Base-by-base conservation (phyloP, 2,797 vertebrate genomes). In the Cossypha dichroa region DNA sequence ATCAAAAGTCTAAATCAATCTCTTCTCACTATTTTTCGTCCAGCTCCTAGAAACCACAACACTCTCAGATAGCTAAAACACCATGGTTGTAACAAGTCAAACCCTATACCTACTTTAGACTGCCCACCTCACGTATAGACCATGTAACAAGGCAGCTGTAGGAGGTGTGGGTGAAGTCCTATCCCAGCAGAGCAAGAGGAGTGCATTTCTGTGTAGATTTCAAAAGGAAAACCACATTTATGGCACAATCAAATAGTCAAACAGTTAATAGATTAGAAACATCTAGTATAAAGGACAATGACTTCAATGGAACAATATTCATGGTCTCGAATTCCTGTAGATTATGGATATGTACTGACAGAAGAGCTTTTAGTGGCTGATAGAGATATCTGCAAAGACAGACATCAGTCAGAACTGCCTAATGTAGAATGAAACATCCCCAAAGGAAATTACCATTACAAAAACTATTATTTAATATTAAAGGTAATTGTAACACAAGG, bases 391-490 rank as follows among this genome's bases (percentile, higher is more conserved):
- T 91, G 80, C 60, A 82, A 89, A 94, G 92, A 72, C 78, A 96
- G 87, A 77, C 84, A 80, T 94, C 92, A 97, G 88, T 92, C 87
- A 97, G 94, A 94, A 91, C 75, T 95, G 62, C 81, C 29, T 94
- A 72, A 96, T 91, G 70, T 78, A 75, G 73, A 96, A 93, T 68
- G 84, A 96, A 94, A 97, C 68, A 85, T 85, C 58, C 94, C 72
- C 91, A 94, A 94, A 96, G 94, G 94, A 96, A 92, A 97, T 93
- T 96, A 91, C 72, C 85, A 85, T 92, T 93, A 94, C 85, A 92
- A 96, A 97, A 97, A 95, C 93, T 96, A 93, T 96, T 94, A 96
- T 96, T 97, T 97, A 96, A 96, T 96, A 96, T 93, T 94, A 94
- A 95, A 92, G 75, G 89, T 93, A 97, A 94, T 96, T 96, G 94